Evolutionary conservation across 2,797 vertebrate genomes (phyloP), one percentile per base, ranked within the genome.

Genomic region (Nasua narica): DNA sequence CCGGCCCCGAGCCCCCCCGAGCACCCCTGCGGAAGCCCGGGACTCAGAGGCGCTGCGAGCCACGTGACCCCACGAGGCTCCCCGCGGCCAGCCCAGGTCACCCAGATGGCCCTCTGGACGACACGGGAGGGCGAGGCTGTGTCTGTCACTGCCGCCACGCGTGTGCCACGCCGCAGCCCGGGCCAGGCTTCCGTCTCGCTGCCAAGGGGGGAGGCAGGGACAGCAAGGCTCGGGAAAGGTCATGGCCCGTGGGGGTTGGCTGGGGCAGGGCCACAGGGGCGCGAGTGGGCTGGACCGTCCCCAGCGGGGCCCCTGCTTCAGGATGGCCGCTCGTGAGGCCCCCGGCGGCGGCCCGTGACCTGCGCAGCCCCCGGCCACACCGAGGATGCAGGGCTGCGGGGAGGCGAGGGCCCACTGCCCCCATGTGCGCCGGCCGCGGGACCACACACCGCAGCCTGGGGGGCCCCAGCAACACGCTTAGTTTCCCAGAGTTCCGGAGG

Each of bases 311-410:
- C 40, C 74, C 15, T 40, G 50, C 11, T 13, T 16, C 1, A 2
- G 81, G 50, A 50, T 40, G 0, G 29, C 7, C 8, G 29, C 7
- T 54, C 2, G 0, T 7, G 10, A 37, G 18, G 7, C 46, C 2
- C 18, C 0, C 35, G 0, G 4, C 43, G 1, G 15, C 1, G 5
- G 50, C 14, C 29, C 1, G 0, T 1, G 2, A 50, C 86, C 37
- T 1, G 19, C 4, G 40, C 16, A 15, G n/a, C 29, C 7, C 32
- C 14, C 7, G 3, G 5, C 69, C 14, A 2, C 40, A 27, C 13
- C 2, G 13, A 27, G 25, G 70, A 15, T 4, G 13, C 7, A 15
- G 25, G 14, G 7, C 25, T 16, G 14, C 23, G 13, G 37, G 70
- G 7, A 15, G 1, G 3, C 0, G 25, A 74, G 40, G 40, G n/a